Base-by-base conservation (phyloP, 2,888 invertebrate genomes). In the Agrochola litura region DNA sequence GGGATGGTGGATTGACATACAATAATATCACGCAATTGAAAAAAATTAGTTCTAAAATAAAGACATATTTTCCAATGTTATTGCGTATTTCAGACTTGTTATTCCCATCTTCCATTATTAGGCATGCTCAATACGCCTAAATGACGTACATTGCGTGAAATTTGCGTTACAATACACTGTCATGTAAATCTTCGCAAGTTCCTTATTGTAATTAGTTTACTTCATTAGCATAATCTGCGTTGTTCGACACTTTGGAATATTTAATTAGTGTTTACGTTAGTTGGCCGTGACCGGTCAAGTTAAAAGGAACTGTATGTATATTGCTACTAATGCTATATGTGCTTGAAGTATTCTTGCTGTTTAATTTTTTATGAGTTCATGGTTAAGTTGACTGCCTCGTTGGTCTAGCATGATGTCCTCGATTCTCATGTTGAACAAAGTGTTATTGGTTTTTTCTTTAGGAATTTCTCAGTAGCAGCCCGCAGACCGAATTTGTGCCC, bases 71-170 rank as follows among this genome's bases (percentile, higher is more conserved):
- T 56, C 19, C 16, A 16, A 58, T 19, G 37, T 46, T 49, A 52
- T 12, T 71, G 49, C 72, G 72, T 63, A 71, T 54, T 30, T 43
- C 2, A 70, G 22, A 41, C 12, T 64, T 65, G 49, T 64, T 69
- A 69, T 77, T 65, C 16, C 25, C n/a, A 61, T 61, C 30, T 10
- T 14, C 52, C 9, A 1, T 37, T 12, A 30, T 78, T n/a, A 66
- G 49, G 0, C 14, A 49, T 41, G 79, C 30, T 78, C 19, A 56
- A 22, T 52, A 0, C 41, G 60, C 46, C 14, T 19, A 60, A n/a
- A n/a, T 79, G 61, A 79, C 73, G 79, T 49, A 10, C 54, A n/a
- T 66, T 14, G n/a, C 41, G 56, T 67, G 41, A 79, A 75, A 75
- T 80, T 56, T 25, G 49, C 70, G 76, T 70, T 25, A 76, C 56